Conservation (phyloP, 2,113 vertebrate genomes). For the Dasyurus viverrinus region DNA sequence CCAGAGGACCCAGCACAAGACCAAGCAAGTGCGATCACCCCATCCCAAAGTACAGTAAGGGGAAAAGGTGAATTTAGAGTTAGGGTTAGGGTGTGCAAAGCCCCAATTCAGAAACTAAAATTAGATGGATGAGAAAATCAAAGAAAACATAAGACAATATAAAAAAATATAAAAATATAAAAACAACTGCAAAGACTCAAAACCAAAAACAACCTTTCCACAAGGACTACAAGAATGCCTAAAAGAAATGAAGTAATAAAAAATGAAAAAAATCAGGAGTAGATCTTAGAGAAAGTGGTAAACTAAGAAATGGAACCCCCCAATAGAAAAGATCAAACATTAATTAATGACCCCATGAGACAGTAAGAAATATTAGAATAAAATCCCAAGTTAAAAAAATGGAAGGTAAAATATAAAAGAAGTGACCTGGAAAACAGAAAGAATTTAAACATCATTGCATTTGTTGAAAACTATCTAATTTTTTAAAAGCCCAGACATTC, state of each 20-base stretch:
- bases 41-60: not conserved
- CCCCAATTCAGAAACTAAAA: not conserved
- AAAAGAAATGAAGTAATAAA: not conserved
- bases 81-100: too few species aligned
- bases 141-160: not conserved
- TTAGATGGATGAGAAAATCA: not conserved
- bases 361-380: not conserved
- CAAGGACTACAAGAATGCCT: not conserved
- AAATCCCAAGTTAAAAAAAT: not conserved
- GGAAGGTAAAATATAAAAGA: not conserved
- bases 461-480: not conserved
- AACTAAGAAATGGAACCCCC: not conserved
- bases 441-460: not conserved
- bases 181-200: not conserved
- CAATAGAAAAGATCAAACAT: not conserved
- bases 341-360: not conserved
- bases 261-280: not conserved
- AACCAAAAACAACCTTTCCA: not conserved
- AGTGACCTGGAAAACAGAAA: not conserved
- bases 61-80: too few species aligned
- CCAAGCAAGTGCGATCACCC: not conserved
- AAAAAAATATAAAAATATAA: too few species aligned
- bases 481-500: not conserved
- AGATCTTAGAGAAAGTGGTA: not conserved
- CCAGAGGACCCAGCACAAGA: not conserved